These are phyloP conservation scores for Pteria penguin DNA, from an alignment of 2,888 invertebrate species.

Conservation along the genomic window DNA sequence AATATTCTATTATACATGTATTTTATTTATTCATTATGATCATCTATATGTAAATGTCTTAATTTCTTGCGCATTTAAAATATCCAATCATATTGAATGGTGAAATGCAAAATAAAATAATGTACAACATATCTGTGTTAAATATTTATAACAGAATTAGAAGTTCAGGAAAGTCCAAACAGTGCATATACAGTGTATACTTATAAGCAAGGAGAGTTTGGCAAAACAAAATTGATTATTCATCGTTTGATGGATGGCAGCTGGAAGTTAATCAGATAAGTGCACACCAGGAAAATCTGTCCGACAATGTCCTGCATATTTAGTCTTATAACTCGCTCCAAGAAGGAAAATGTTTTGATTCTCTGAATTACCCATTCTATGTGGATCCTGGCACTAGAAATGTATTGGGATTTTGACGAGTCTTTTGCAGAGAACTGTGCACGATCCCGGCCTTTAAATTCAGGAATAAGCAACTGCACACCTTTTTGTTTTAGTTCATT, in stretches of 20 bases:
- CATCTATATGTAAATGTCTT: too few species aligned
- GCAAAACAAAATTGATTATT: too few species aligned
- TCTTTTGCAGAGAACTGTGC: background rate
- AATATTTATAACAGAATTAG: too few species aligned
- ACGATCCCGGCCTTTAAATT: background rate
- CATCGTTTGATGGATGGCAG: slow-evolving; percentile 37
- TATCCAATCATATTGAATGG: too few species aligned
- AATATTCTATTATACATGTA: too few species aligned
- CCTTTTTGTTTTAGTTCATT: slow-evolving; percentile 21
- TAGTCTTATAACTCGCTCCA: slow-evolving; percentile 29
- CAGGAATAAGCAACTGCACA: background rate
- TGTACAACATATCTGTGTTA: too few species aligned
- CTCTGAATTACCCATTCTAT: slow-evolving; percentile 41
- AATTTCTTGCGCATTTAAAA: too few species aligned
- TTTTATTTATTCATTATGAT: too few species aligned
- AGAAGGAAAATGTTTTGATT: background rate
- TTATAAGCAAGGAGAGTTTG: too few species aligned
- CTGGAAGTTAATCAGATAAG: slow-evolving; percentile 44
- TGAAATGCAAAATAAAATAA: too few species aligned
- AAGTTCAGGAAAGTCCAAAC: too few species aligned
- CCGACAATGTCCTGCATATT: slow-evolving; percentile 39
- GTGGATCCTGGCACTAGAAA: slow-evolving; percentile 33
- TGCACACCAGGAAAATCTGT: slow-evolving; percentile 43
- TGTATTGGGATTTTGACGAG: background rate
- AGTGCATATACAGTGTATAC: too few species aligned